These are phyloP conservation scores for Idaea straminata DNA, from an alignment of 2,888 invertebrate species.

Conservation along the genomic window DNA sequence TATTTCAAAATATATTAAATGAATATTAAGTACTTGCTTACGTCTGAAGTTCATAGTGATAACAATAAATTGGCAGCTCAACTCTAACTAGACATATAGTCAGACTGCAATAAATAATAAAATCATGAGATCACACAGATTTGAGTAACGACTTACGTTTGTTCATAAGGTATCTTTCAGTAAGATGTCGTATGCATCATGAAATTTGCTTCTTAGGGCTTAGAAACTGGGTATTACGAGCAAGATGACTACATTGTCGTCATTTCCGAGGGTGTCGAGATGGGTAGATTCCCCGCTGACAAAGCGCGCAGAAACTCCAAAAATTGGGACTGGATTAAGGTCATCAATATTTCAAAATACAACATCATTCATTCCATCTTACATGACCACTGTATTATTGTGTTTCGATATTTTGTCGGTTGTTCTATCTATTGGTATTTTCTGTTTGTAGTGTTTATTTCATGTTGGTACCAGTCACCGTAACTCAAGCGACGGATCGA, in stretches of 20 bases:
- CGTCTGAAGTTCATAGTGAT: background rate
- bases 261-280: conserved; percentile 82
- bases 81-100: background rate
- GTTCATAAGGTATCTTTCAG: conserved; percentile 20
- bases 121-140: background rate
- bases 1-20: background rate
- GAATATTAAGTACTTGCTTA: background rate
- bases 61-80: conserved; percentile 4
- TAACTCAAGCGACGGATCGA: background rate
- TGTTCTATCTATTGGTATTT: background rate
- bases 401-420: background rate
- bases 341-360: conserved; percentile 70
- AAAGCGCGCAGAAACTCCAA: conserved; percentile 78
- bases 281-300: conserved; percentile 82
- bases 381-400: conserved; percentile 44
- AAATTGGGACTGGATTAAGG: conserved; percentile 86
- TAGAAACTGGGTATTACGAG: conserved; percentile 82
- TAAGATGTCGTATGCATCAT: conserved; percentile 60
- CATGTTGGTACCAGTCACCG: background rate
- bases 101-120: background rate
- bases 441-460: background rate
- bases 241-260: conserved; percentile 81
- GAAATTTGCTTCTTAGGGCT: conserved; percentile 70
- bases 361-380: conserved; percentile 64
- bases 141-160: background rate